These are phyloP conservation scores for Progne subis DNA, from an alignment of 2,113 vertebrate genomes.

Conservation along the genomic window DNA sequence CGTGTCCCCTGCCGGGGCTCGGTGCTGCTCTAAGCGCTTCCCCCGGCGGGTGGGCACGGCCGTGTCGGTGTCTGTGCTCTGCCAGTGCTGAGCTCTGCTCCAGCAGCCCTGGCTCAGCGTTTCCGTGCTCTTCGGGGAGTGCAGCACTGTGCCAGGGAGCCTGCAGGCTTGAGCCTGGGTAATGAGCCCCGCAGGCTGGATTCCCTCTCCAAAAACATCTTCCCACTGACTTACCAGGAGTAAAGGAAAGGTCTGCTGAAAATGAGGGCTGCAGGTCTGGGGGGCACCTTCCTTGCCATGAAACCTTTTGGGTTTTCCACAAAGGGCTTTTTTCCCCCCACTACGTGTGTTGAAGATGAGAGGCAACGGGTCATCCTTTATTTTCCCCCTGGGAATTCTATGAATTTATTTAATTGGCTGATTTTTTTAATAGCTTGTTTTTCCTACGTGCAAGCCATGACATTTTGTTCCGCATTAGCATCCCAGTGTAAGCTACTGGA, in stretches of 20 bases:
- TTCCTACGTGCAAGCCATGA: not conserved
- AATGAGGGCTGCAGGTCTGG: not conserved
- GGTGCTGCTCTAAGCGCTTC: not conserved
- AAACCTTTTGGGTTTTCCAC: not conserved
- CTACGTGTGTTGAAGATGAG: fast-evolving
- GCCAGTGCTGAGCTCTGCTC: not conserved
- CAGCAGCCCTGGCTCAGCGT: not conserved
- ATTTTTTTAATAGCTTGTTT: not conserved
- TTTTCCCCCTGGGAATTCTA: not conserved
- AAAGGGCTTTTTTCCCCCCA: not conserved
- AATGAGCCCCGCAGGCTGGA: not conserved
- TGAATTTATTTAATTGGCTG: not conserved
- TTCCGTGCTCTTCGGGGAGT: not conserved
- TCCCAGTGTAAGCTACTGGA: not conserved
- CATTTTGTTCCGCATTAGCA: fast-evolving
- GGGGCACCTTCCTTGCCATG: not conserved
- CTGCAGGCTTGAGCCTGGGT: not conserved
- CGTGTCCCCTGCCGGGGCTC: not conserved
- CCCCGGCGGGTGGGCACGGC: not conserved
- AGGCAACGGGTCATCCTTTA: not conserved
- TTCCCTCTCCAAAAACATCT: not conserved
- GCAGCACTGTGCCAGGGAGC: not conserved
- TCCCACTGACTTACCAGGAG: not conserved
- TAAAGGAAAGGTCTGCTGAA: not conserved
- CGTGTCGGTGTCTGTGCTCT: not conserved